Conservation (phyloP, 2,888 invertebrate species). For the Capitulum mitella region DNA sequence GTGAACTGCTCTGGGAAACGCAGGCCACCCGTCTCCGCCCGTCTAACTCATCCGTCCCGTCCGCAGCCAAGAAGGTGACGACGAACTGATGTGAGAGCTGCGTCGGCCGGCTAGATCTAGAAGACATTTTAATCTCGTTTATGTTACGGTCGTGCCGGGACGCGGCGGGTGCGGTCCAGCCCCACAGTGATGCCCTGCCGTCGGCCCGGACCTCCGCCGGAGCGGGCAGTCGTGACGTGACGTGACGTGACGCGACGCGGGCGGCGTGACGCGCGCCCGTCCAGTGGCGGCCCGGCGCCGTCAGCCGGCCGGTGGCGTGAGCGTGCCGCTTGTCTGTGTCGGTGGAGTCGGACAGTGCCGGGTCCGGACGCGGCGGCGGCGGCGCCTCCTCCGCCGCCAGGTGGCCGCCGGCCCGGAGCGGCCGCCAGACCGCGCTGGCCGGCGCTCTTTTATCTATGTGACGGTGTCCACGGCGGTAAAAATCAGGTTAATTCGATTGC, state of each 20-base stretch:
- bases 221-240: background rate
- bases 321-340: background rate
- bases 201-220: no score
- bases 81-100: conserved; percentile 15
- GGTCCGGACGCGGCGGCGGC: background rate
- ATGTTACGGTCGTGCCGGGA: background rate
- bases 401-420: background rate
- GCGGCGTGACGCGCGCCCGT: background rate
- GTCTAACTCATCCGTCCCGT: background rate
- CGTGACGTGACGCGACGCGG: background rate
- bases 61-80: conserved; percentile 16
- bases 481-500: conserved; percentile 17
- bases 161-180: background rate
- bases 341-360: no score
- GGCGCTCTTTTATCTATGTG: background rate
- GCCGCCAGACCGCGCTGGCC: background rate
- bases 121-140: conserved; percentile 22
- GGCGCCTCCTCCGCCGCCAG: no score
- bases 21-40: background rate
- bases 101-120: background rate
- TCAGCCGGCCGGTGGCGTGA: background rate
- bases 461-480: background rate
- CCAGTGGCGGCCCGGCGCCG: background rate
- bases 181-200: no score
- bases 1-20: no score